phyloP scores from a whole-genome alignment of 2,797 vertebrate genomes.

The Thripadectes ignobilis region DNA sequence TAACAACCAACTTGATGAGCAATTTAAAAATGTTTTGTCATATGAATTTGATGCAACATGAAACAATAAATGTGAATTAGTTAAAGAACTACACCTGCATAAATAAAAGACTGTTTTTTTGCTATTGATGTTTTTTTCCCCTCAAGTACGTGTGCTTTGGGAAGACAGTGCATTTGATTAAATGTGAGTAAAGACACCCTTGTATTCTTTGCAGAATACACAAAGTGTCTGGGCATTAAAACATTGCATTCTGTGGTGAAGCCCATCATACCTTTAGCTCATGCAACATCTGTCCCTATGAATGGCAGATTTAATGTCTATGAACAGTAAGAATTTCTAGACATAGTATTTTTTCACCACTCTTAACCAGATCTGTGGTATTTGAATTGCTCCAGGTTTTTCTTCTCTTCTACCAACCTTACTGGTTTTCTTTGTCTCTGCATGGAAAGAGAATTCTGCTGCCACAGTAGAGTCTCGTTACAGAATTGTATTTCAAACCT shows the following conservation, averaged over 20 bases:
- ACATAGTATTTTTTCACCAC: background rate
- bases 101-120: background rate
- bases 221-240: background rate
- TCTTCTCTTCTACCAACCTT: background rate
- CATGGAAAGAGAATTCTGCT: background rate
- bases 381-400: background rate
- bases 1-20: background rate
- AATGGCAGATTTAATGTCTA: background rate
- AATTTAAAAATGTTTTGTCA: conserved; percentile 11
- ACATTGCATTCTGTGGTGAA: background rate
- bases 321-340: background rate
- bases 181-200: background rate
- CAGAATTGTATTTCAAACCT: background rate
- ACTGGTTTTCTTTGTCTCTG: background rate
- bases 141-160: background rate
- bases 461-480: background rate
- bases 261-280: background rate
- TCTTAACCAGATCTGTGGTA: background rate
- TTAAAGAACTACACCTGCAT: background rate
- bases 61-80: background rate
- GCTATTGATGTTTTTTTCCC: accelerated
- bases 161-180: background rate
- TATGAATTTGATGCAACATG: background rate
- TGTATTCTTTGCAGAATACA: background rate
- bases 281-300: background rate